A percentile compares a stretch with the other conserved stretches of the same genome.
phyloP scores from a whole-genome alignment of 2,797 vertebrate species.

The Phoxinus dragarum region DNA sequence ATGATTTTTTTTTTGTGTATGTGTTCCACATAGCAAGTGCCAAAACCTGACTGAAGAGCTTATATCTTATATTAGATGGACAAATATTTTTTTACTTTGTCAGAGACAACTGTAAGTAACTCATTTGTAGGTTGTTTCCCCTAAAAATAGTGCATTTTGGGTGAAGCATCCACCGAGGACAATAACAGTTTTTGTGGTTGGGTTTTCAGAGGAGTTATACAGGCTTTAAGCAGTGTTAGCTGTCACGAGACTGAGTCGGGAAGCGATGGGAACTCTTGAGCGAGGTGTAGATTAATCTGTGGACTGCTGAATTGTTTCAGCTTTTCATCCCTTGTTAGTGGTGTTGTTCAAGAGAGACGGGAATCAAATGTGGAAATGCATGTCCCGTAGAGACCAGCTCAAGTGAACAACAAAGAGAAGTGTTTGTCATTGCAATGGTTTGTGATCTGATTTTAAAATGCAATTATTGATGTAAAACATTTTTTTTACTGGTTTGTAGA shows the following conservation, averaged over 20 bases:
- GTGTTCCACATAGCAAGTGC: no score
- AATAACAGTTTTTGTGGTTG: not conserved
- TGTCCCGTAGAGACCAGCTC: not conserved
- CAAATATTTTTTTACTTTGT: not conserved
- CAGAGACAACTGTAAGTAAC: not conserved
- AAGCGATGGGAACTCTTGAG: not conserved
- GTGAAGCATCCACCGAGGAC: not conserved
- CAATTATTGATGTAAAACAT: no score
- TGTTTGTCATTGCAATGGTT: not conserved
- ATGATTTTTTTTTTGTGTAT: no score
- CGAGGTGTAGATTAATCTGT: slow-evolving; percentile 28
- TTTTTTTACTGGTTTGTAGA: no score
- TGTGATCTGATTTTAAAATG: no score
- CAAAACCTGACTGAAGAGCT: no score
- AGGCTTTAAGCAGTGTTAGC: slow-evolving; percentile 38
- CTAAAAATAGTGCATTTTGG: not conserved
- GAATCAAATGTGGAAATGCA: slow-evolving; percentile 28
- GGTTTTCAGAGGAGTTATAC: slow-evolving; percentile 19
- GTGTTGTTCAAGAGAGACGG: slow-evolving; percentile 35
- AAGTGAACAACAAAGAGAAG: not conserved
- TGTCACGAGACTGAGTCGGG: slow-evolving; percentile 39
- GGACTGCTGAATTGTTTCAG: slow-evolving; percentile 1
- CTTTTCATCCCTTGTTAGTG: slow-evolving; percentile 32
- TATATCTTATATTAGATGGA: not conserved
- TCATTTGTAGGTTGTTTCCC: not conserved